Conservation (phyloP, 2,797 vertebrate species). For the Spheniscus humboldti region DNA sequence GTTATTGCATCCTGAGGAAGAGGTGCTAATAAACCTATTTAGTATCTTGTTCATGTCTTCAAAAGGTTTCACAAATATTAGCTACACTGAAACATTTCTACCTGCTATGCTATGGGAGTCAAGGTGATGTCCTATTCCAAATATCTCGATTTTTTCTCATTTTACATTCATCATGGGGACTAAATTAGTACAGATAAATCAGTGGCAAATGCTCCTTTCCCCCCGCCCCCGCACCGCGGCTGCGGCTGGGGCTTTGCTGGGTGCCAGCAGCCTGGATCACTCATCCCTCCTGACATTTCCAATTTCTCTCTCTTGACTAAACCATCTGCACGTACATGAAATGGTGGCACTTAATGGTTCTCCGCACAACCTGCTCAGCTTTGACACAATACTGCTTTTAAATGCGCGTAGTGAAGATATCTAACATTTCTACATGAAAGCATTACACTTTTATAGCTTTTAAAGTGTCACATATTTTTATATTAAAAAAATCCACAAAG, state of each 20-base stretch:
- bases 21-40: neutral
- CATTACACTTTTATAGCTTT: neutral
- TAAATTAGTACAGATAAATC: neutral
- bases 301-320: neutral
- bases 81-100: neutral
- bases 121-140: neutral
- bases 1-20: neutral
- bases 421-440: constrained; percentile 27
- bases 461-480: neutral
- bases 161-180: neutral
- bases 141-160: neutral
- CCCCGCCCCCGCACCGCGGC: rapidly evolving
- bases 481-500: neutral
- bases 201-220: neutral
- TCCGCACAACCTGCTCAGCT: neutral
- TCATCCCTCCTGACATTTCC: constrained; percentile 11
- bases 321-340: neutral
- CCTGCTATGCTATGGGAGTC: neutral
- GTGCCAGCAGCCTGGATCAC: neutral
- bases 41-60: neutral
- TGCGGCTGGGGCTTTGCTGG: neutral
- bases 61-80: neutral
- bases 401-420: neutral
- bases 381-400: neutral
- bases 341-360: neutral